A percentile compares a stretch with the other conserved stretches of the same genome.
These are phyloP conservation scores for Thamnophis elegans DNA, from an alignment of 2,797 vertebrate species.

Conservation along the genomic window DNA sequence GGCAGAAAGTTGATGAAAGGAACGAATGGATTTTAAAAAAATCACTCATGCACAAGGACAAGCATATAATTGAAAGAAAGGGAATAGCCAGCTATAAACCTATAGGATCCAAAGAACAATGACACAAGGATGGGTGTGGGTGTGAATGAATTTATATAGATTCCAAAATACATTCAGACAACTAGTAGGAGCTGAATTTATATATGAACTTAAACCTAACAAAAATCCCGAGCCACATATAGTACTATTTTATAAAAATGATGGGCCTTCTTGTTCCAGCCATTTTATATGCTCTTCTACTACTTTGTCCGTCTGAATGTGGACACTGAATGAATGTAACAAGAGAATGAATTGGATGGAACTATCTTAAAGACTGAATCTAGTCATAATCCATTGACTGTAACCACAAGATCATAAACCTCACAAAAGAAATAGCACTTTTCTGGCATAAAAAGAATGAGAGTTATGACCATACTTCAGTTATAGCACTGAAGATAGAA, in stretches of 20 bases:
- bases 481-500: constrained; percentile 26
- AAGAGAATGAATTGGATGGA: neutral
- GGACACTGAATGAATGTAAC: neutral
- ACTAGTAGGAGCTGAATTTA: neutral
- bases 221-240: neutral
- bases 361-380: neutral
- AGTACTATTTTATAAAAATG: neutral
- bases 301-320: neutral
- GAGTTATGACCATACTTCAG: constrained; percentile 20
- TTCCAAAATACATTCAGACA: neutral
- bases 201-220: neutral
- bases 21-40: neutral
- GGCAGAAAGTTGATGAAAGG: neutral
- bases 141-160: neutral
- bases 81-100: neutral
- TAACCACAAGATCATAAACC: neutral
- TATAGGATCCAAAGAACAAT: neutral
- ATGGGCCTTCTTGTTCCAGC: neutral
- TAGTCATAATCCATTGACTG: neutral
- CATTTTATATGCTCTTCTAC: neutral
- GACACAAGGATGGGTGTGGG: neutral
- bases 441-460: neutral
- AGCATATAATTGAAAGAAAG: neutral
- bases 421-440: neutral
- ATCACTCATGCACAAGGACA: neutral